A percentile compares a stretch with the other conserved stretches of the same genome.
Evolutionary conservation across 1,140 invertebrate genomes (phyloP).

Genomic region (Diachasmimorpha longicaudata): DNA sequence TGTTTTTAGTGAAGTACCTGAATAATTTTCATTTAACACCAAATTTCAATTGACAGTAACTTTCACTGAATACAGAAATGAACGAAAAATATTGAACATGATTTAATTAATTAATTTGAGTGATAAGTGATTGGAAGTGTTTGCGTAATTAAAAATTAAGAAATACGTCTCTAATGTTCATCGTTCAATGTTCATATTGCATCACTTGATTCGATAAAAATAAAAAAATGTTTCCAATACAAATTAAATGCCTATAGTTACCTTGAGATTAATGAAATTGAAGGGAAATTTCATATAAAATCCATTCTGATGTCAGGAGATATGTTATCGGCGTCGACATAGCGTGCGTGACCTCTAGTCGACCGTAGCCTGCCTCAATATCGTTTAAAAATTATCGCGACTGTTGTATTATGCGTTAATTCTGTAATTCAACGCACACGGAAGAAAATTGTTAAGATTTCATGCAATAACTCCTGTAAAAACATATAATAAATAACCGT

Average conservation of each 20-base stretch:
- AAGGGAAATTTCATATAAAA: constrained; percentile 37
- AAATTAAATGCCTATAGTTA: too few relatives aligned
- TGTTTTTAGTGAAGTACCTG: too few relatives aligned
- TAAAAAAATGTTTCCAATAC: too few relatives aligned
- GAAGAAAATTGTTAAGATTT: neutral
- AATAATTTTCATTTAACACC: neutral
- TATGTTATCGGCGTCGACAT: constrained; percentile 14
- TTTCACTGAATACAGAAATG: neutral
- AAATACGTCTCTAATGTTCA: too few relatives aligned
- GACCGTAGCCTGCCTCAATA: constrained; percentile 41
- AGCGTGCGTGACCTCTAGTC: constrained; percentile 44
- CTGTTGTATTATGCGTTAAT: constrained; percentile 31
- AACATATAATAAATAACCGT: neutral
- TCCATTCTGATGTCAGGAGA: constrained; percentile 37
- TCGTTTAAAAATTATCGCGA: constrained; percentile 47
- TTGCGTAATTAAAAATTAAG: too few relatives aligned
- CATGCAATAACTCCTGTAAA: neutral
- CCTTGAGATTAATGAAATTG: constrained; percentile 23
- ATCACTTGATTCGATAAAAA: too few relatives aligned
- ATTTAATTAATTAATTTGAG: too few relatives aligned
- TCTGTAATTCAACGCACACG: neutral
- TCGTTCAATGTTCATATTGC: too few relatives aligned
- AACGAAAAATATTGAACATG: too few relatives aligned
- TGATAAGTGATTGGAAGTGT: too few relatives aligned
- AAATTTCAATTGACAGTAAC: constrained; percentile 27